phyloP scores from a whole-genome alignment of 2,797 vertebrate genomes.

The Anisognathus igniventris region DNA sequence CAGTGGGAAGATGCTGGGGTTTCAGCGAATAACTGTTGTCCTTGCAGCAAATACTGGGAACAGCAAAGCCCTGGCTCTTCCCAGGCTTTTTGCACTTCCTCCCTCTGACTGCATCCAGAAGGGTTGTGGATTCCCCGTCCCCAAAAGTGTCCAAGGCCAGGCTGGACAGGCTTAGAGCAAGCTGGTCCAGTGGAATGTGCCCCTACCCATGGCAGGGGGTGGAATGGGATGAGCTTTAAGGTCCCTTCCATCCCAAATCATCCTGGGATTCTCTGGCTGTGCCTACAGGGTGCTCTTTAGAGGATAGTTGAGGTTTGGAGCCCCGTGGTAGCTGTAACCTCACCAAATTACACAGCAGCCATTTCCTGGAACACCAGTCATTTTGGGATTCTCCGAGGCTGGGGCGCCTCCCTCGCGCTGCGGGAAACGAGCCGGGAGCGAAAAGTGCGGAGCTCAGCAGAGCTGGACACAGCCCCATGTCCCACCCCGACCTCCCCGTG shows the following conservation, averaged over 20 bases:
- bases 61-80: not conserved
- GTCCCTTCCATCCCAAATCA: not conserved
- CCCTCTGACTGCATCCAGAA: not conserved
- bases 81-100: not conserved
- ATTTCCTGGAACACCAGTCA: not conserved
- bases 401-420: not conserved
- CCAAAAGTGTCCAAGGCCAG: not conserved
- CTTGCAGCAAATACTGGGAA: not conserved
- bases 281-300: not conserved
- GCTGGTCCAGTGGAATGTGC: not conserved
- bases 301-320: not conserved
- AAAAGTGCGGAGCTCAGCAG: not conserved
- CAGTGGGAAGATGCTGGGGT: accelerated
- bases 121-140: not conserved
- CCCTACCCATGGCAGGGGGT: not conserved
- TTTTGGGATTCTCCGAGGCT: not conserved
- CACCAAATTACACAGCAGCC: not conserved
- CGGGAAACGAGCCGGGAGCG: not conserved
- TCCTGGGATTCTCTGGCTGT: not conserved
- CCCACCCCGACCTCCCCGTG: not conserved
- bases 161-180: not conserved
- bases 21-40: not conserved
- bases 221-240: not conserved
- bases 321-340: not conserved
- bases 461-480: not conserved